Evolutionary conservation across 2,113 vertebrate species (phyloP), one percentile per base, ranked within the genome.

Genomic region (Notothenia coriiceps): DNA sequence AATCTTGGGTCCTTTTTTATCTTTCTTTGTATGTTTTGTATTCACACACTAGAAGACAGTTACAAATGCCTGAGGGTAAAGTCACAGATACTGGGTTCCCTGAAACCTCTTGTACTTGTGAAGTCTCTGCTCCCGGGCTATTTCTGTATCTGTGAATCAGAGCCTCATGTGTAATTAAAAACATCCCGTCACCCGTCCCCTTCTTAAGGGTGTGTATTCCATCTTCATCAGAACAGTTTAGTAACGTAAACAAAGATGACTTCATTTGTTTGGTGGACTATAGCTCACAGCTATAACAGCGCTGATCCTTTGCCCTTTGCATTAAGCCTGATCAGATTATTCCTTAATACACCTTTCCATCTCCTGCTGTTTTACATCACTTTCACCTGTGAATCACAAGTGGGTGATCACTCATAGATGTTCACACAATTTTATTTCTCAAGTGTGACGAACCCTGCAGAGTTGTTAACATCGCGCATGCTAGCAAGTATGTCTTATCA

Each of bases 111-210:
- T 79, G 63, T 74, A 71, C 68, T 79, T 84, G 80, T 80, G 61
- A 88, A 87, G 20, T 75, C 10, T 25, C 47, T 80, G 72, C 76
- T 74, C 74, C 20, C 11, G 20, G 74, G 52, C 63, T 57, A 55
- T 84, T 76, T 81, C 49, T 67, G 60, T 52, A 61, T 82, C 40
- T 78, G 63, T 73, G 68, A 88, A 72, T 88, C 56, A 71, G 73
- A 80, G 43, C 33, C 68, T 83, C 54, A 71, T 59, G 25, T 64
- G 47, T 69, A 80, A 82, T 76, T 84, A 76, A 83, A 55, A 40
- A 52, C 43, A 74, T 62, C 49, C 71, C 55, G 25, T 70, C 76
- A 22, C 6, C 17, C 17, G 2, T 61, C 44, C 35, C 35, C 35
- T 3, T n/a, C 25, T 55, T 63, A 18, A 55, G 10, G 13, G 7